Conservation (phyloP, 2,797 vertebrate genomes). For the Eupleurogrammus muticus region DNA sequence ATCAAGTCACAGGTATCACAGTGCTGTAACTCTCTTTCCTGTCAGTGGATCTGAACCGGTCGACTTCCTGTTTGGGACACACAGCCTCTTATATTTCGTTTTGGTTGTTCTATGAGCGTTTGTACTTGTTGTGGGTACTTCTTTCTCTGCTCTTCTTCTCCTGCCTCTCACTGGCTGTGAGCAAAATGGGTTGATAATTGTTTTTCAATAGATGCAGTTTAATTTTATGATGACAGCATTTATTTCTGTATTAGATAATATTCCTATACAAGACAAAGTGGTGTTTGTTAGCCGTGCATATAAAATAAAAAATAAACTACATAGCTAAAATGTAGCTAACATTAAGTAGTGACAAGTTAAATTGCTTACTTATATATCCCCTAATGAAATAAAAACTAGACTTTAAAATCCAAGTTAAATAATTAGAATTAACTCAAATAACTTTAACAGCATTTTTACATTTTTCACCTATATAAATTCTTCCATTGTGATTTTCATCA, state of each 20-base stretch:
- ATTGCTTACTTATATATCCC: background rate
- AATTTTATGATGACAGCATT: background rate
- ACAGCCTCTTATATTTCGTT: constrained; percentile 36
- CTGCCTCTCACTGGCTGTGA: constrained; percentile 29
- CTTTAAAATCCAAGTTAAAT: too few relatives aligned
- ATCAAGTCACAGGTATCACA: constrained; percentile 80
- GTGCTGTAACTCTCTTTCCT: constrained; percentile 45
- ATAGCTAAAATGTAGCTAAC: background rate
- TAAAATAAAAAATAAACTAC: too few relatives aligned
- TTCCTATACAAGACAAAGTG: too few relatives aligned
- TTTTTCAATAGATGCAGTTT: background rate
- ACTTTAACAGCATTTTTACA: background rate
- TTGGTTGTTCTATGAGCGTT: constrained; percentile 37
- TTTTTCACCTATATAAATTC: background rate
- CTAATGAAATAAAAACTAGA: too few relatives aligned
- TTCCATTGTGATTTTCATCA: background rate
- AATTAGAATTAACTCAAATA: background rate
- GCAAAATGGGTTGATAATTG: constrained; percentile 35
- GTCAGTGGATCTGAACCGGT: constrained; percentile 32
- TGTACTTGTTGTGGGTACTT: constrained; percentile 48
- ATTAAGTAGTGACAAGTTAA: background rate
- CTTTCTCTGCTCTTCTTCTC: constrained; percentile 28
- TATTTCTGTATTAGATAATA: too few relatives aligned
- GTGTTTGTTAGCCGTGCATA: too few relatives aligned
- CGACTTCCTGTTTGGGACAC: constrained; percentile 42